Evolutionary conservation across 92 coral and sea anemone genomes (phyloP).

Genomic region (Zoanthus gigantus): DNA sequence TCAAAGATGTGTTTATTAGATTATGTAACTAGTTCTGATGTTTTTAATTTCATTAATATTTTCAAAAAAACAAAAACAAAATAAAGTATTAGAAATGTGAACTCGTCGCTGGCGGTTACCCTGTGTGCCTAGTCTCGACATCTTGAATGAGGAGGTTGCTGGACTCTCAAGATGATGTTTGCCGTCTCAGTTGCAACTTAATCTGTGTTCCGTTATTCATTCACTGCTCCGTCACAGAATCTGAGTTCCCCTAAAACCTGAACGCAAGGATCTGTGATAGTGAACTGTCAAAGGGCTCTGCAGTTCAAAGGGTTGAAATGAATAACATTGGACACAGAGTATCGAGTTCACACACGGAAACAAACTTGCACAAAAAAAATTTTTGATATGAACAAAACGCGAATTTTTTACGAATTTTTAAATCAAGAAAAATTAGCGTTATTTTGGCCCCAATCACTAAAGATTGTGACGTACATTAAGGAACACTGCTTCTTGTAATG

Average conservation of each 20-base stretch:
- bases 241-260: conserved; percentile 19
- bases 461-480: too few species aligned
- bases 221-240: conserved; percentile 20
- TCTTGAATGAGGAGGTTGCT: too few species aligned
- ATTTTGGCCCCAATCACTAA: too few species aligned
- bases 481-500: too few species aligned
- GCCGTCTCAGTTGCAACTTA: conserved; percentile 18
- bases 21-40: too few species aligned
- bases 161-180: conserved; percentile 19
- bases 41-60: too few species aligned
- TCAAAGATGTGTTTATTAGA: too few species aligned
- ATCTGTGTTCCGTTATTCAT: conserved; percentile 14
- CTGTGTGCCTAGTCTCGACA: background rate
- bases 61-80: too few species aligned
- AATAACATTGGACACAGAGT: conserved; percentile 29
- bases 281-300: conserved; percentile 8
- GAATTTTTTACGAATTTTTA: too few species aligned
- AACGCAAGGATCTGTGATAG: conserved; percentile 23
- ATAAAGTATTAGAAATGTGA: background rate
- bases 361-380: too few species aligned
- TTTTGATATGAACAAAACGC: too few species aligned
- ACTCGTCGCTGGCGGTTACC: background rate
- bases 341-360: background rate
- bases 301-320: background rate
- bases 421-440: too few species aligned